Evolutionary conservation across 2,797 vertebrate genomes (phyloP).

Genomic region (Todus mexicanus): DNA sequence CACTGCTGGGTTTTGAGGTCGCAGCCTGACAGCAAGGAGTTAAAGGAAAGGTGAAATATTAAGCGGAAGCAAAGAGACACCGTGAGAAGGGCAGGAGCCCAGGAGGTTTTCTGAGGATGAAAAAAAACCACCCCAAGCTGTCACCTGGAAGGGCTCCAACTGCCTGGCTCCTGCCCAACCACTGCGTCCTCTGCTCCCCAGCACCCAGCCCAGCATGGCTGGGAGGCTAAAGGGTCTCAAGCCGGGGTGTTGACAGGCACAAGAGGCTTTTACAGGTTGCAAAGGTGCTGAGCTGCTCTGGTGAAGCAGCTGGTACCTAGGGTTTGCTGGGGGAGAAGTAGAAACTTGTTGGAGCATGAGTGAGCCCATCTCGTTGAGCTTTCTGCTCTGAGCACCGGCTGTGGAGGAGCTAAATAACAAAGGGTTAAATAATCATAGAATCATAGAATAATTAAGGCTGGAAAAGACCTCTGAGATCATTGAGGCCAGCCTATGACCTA

Average conservation of each 20-base stretch:
- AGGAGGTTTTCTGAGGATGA: neutral
- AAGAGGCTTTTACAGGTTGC: neutral
- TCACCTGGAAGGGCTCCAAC: neutral
- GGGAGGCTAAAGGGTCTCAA: neutral
- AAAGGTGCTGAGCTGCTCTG: neutral
- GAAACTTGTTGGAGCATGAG: accelerated
- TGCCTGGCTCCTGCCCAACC: neutral
- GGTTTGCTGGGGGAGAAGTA: neutral
- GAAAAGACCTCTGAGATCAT: too few relatives aligned
- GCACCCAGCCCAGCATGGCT: accelerated
- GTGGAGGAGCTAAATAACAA: neutral
- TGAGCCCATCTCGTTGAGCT: neutral
- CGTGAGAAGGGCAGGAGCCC: neutral
- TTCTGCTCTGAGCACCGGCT: neutral
- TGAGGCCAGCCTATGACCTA: too few relatives aligned
- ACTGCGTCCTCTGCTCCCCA: neutral
- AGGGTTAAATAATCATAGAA: neutral
- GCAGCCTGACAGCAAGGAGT: neutral
- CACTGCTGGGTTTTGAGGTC: neutral
- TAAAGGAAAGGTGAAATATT: neutral
- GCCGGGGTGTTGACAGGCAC: neutral
- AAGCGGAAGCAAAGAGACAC: neutral
- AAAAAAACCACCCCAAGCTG: neutral
- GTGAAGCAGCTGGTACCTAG: accelerated
- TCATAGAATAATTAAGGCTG: too few relatives aligned